Conservation (phyloP, 2,888 invertebrate genomes). For the Eulithis prunata region DNA sequence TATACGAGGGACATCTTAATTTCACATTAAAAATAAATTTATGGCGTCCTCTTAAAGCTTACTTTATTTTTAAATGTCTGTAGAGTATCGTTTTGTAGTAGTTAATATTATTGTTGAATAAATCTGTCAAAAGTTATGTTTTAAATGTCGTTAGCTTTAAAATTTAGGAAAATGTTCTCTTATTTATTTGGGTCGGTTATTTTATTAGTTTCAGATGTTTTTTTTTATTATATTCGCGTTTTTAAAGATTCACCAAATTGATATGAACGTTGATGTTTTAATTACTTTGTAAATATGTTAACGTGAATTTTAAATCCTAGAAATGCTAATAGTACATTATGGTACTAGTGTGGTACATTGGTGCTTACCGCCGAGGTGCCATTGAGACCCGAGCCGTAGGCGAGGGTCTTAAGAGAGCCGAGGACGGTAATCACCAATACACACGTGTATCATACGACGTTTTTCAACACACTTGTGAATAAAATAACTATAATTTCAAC, state of each 20-base stretch:
- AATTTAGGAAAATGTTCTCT: constrained; percentile 36
- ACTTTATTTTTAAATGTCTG: constrained; percentile 63
- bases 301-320: too few relatives aligned
- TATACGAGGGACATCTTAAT: constrained; percentile 78
- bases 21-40: constrained; percentile 77
- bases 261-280: too few relatives aligned
- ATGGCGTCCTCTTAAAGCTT: constrained; percentile 60
- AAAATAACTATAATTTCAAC: too few relatives aligned
- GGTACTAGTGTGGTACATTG: too few relatives aligned
- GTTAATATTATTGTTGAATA: constrained; percentile 74
- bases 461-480: too few relatives aligned
- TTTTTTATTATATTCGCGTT: not conserved
- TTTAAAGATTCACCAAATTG: not conserved
- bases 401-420: too few relatives aligned
- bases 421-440: too few relatives aligned
- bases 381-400: too few relatives aligned
- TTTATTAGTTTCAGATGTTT: not conserved
- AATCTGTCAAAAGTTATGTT: constrained; percentile 67
- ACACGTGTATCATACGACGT: too few relatives aligned
- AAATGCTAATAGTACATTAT: too few relatives aligned
- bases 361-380: too few relatives aligned
- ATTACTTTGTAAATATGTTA: too few relatives aligned
- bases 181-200: constrained; percentile 30
- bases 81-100: constrained; percentile 67
- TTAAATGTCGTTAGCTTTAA: constrained; percentile 30